phyloP scores from a whole-genome alignment of 2,113 vertebrate species.

The Scortum barcoo region DNA sequence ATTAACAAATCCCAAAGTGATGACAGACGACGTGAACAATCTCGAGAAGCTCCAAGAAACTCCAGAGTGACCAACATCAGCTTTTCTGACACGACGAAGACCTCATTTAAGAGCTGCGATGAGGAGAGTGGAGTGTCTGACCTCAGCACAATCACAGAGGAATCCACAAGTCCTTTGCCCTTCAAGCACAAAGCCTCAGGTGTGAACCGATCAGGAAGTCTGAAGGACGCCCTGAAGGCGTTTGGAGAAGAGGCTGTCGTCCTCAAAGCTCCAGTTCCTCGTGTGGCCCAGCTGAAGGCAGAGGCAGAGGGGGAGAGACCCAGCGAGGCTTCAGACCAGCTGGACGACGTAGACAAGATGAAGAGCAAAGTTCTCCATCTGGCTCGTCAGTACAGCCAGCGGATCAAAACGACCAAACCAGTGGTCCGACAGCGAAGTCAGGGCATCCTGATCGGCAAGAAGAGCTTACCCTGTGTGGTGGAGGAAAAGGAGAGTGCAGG shows the following conservation, averaged over 20 bases:
- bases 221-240: slow-evolving; percentile 51
- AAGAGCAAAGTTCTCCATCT: slow-evolving; percentile 91
- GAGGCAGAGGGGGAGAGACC: slow-evolving; percentile 66
- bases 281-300: slow-evolving; percentile 70
- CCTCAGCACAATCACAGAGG: slow-evolving; percentile 79
- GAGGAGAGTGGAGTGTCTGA: slow-evolving; percentile 66
- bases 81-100: not conserved
- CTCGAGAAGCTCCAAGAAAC: slow-evolving; percentile 9
- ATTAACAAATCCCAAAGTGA: slow-evolving; percentile 36
- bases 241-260: slow-evolving; percentile 39
- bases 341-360: slow-evolving; percentile 47
- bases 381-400: slow-evolving; percentile 92
- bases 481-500: slow-evolving; percentile 78
- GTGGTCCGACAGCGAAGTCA: slow-evolving; percentile 31
- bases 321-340: not conserved
- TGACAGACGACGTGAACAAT: not conserved
- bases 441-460: slow-evolving; percentile 37
- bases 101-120: slow-evolving; percentile 13
- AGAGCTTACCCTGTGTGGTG: slow-evolving; percentile 54
- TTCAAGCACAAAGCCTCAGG: slow-evolving; percentile 33
- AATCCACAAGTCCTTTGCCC: slow-evolving; percentile 58
- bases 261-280: slow-evolving; percentile 57
- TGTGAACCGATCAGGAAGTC: slow-evolving; percentile 43
- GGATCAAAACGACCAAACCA: slow-evolving; percentile 83
- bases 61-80: not conserved